Base-by-base conservation (phyloP, 2,113 vertebrate species). In the Neodontobutis hainanensis region DNA sequence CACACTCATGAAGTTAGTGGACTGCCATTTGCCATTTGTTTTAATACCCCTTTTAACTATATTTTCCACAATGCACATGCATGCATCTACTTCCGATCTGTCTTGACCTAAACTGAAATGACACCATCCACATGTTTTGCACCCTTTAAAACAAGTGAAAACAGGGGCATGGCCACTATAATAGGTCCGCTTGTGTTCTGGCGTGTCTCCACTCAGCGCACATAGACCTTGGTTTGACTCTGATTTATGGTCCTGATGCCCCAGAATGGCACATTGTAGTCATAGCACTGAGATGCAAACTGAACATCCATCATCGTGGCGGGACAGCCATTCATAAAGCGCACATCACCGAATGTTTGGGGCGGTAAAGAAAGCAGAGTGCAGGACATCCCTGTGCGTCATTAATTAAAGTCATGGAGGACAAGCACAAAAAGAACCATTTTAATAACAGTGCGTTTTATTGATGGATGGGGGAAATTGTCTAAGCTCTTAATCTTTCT, bases 281-380 rank as follows among this genome's bases (percentile, higher is more conserved):
- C 8, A 2, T 44, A 61, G 64, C 1, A 32, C 60, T 65, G 48
- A 68, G 60, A 65, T 50, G 56, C 27, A 68, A 62, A 45, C 67
- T 47, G 43, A 47, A 50, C 73, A 77, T 77, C 62, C 52, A 68
- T 74, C 70, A 83, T 12, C 47, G 16, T 44, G 19, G 16, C 27
- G 55, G 44, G 43, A 71, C 40, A 32, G 45, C 10, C 63, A 40
- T 77, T 49, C 64, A 57, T 57, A 51, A 51, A 51, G 48, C 35
- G 45, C 58, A 50, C 38, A 64, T 56, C 19, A 15, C 34, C 15
- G 11, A 66, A 66, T 32, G 3, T 4, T 32, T 55, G 16, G 38
- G 19, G 16, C 42, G 42, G 45, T 2, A 6, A 2, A 19, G 16
- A 50, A 35, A 35, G 36, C 2, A 9, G 11, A 52, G 15, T 8